These are phyloP conservation scores for Bimastos eiseni DNA, from an alignment of 2,888 invertebrate genomes.

Conservation along the genomic window DNA sequence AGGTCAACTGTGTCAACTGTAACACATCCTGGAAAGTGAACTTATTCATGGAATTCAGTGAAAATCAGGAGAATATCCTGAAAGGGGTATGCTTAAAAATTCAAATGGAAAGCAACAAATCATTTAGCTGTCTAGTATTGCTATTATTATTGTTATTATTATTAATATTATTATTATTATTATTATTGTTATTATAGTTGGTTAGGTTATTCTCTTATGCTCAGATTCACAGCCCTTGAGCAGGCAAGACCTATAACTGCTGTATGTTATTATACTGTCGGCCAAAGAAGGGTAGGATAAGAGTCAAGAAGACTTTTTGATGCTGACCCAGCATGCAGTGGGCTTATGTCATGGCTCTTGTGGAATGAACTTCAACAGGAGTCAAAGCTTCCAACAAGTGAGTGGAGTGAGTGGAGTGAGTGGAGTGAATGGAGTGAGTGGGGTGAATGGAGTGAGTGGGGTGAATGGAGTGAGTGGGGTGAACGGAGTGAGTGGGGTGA, in stretches of 20 bases:
- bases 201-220: neutral
- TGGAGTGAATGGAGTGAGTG: no score
- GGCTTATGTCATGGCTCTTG: no score
- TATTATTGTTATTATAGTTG: no score
- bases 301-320: neutral
- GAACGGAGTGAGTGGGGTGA: no score
- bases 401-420: no score
- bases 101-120: neutral
- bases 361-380: no score
- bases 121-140: neutral
- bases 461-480: no score
- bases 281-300: neutral
- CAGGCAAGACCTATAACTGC: neutral
- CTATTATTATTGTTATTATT: neutral
- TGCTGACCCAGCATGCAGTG: neutral
- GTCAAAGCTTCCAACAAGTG: no score
- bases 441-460: no score
- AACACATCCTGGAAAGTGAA: conserved; percentile 97
- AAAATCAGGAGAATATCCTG: conserved; percentile 94
- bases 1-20: conserved; percentile 87
- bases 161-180: no score
- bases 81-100: conserved; percentile 72
- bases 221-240: neutral
- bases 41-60: conserved; percentile 92
- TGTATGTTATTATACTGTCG: neutral